phyloP scores from a whole-genome alignment of 2,797 vertebrate species.

The Ciconia nigra region DNA sequence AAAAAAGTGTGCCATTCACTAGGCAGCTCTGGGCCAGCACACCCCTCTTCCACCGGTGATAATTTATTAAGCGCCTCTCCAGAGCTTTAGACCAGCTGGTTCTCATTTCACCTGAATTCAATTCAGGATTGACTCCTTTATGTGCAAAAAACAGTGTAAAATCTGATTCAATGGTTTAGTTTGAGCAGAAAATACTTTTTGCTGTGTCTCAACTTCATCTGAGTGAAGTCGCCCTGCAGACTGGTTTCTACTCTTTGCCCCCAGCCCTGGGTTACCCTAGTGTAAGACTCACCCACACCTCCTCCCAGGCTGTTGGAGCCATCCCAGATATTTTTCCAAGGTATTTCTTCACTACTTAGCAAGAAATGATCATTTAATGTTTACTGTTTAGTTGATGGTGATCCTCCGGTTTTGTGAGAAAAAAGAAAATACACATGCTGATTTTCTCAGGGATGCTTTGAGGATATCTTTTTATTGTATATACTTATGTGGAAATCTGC shows the following conservation, averaged over 20 bases:
- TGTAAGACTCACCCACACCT: rapidly evolving
- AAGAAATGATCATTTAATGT: rapidly evolving
- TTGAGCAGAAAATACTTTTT: not conserved
- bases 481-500: not conserved
- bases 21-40: rapidly evolving
- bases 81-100: not conserved
- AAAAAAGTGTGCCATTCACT: rapidly evolving
- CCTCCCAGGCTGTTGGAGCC: not conserved
- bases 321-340: not conserved
- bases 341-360: not conserved
- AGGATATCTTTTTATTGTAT: not conserved
- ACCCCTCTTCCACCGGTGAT: no score
- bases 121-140: not conserved
- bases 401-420: not conserved
- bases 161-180: rapidly evolving
- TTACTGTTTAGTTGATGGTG: not conserved
- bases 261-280: rapidly evolving
- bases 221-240: rapidly evolving
- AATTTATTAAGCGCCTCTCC: no score
- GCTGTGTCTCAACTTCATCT: rapidly evolving
- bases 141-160: rapidly evolving
- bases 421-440: not conserved
- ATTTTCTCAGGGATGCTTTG: not conserved
- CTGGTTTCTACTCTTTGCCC: no score
- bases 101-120: no score